Percentiles rank a stretch among this genome's conserved stretches.
Conservation (phyloP, 1,140 invertebrate species). For the Drosophila baimaii region DNA sequence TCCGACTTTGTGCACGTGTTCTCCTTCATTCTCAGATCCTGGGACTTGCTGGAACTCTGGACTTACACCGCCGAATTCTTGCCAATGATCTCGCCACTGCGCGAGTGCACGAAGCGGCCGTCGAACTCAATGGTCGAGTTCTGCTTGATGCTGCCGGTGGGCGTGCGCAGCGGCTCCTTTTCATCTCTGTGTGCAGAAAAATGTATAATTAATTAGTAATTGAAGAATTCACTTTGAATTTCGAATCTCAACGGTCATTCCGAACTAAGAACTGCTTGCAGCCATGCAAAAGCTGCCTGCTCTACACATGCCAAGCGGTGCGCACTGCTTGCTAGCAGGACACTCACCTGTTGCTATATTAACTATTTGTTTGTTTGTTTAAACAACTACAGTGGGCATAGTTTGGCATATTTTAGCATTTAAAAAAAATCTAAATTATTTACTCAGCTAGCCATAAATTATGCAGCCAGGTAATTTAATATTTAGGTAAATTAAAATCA, state of each 20-base stretch:
- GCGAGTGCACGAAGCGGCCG: constrained; percentile 90
- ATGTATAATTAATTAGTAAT: neutral
- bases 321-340: neutral
- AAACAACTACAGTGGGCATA: neutral
- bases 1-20: constrained; percentile 23
- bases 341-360: constrained; percentile 10
- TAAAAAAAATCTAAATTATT: neutral
- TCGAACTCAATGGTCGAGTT: constrained; percentile 92
- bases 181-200: constrained; percentile 87
- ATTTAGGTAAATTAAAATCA: neutral
- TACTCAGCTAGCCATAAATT: neutral
- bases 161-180: constrained; percentile 91
- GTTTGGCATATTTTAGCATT: neutral
- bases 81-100: constrained; percentile 91
- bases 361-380: neutral
- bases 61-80: constrained; percentile 93
- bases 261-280: constrained; percentile 6
- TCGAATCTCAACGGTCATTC: constrained; percentile 1
- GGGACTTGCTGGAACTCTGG: neutral
- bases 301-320: constrained; percentile 21
- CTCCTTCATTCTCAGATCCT: constrained; percentile 1
- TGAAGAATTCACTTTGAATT: neutral
- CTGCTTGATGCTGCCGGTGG: constrained; percentile 88
- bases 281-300: constrained; percentile 11
- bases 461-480: neutral